Percentiles rank a stretch among this genome's conserved stretches.
Evolutionary conservation across 2,888 invertebrate genomes (phyloP).

Genomic region (Pyrrhia umbra): DNA sequence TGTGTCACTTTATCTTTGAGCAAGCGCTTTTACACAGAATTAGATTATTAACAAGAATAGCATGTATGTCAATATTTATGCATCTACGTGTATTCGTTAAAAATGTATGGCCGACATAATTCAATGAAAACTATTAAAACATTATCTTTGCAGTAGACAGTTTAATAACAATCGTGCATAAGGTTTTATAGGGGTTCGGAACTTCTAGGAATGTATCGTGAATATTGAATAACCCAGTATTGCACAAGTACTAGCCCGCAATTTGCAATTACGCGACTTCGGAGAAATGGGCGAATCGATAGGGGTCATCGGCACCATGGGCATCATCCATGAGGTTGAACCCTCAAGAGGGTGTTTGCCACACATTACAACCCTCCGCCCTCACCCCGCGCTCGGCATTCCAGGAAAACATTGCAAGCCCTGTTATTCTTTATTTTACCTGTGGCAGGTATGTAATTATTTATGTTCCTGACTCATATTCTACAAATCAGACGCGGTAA

Average conservation of each 20-base stretch:
- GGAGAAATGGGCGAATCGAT: constrained; percentile 86
- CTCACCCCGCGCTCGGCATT: constrained; percentile 80
- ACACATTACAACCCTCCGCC: constrained; percentile 80
- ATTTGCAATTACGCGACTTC: constrained; percentile 85
- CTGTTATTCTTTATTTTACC: constrained; percentile 80
- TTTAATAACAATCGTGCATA: constrained; percentile 10
- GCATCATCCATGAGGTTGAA: constrained; percentile 84
- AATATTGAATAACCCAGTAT: constrained; percentile 59
- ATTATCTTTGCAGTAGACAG: constrained; percentile 20
- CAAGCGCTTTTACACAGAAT: neutral
- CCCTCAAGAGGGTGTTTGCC: constrained; percentile 85
- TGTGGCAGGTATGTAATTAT: constrained; percentile 66
- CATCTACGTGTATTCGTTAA: neutral
- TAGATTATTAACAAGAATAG: constrained; percentile 1
- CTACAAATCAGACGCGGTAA: constrained; percentile 36
- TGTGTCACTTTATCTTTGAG: neutral
- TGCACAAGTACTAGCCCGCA: constrained; percentile 61
- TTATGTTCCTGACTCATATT: constrained; percentile 53
- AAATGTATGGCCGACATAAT: neutral
- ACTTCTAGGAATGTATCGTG: constrained; percentile 57
- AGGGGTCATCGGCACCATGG: constrained; percentile 89
- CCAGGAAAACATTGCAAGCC: constrained; percentile 81
- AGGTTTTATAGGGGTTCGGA: constrained; percentile 31
- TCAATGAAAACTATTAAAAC: constrained; percentile 17
- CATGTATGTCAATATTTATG: neutral